These are phyloP conservation scores for Oplegnathus fasciatus DNA, from an alignment of 2,113 vertebrate genomes.

Conservation along the genomic window DNA sequence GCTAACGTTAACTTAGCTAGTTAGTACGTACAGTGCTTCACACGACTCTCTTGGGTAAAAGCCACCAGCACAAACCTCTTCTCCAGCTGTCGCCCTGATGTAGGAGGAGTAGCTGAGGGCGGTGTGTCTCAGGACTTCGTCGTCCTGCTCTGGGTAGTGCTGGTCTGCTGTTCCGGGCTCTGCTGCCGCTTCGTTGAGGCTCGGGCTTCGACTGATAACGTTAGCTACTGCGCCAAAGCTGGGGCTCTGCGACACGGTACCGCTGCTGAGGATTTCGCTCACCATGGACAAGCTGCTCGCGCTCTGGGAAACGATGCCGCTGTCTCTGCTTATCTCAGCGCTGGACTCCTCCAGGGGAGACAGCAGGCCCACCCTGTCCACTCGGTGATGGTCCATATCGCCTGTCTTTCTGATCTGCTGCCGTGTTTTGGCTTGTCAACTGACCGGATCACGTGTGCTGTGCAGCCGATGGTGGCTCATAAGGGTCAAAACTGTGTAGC, in stretches of 20 bases:
- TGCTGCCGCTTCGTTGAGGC: constrained; percentile 70
- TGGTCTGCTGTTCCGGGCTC: constrained; percentile 36
- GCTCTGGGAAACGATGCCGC: constrained; percentile 93
- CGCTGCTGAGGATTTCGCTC: constrained; percentile 85
- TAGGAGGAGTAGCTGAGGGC: constrained; percentile 82
- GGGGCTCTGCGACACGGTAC: constrained; percentile 83
- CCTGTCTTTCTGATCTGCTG: constrained; percentile 20
- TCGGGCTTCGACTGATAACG: constrained; percentile 76
- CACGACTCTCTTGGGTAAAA: background rate
- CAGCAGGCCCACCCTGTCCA: constrained; percentile 78
- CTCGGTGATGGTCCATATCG: constrained; percentile 75
- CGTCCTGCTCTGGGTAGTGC: constrained; percentile 74
- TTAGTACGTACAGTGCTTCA: background rate
- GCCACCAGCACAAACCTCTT: constrained; percentile 78
- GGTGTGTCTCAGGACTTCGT: constrained; percentile 79
- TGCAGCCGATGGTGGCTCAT: constrained; percentile 37
- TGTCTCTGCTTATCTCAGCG: constrained; percentile 88
- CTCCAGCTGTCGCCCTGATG: constrained; percentile 80
- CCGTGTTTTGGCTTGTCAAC: constrained; percentile 70
- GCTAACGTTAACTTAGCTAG: background rate
- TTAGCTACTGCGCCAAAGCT: constrained; percentile 82
- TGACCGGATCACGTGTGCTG: constrained; percentile 74
- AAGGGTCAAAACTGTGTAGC: constrained; percentile 29
- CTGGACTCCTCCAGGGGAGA: constrained; percentile 84
- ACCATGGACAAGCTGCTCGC: constrained; percentile 91